Percentiles rank a stretch among this genome's conserved stretches.
phyloP scores from a whole-genome alignment of 2,888 invertebrate genomes.

The Icerya purchasi region DNA sequence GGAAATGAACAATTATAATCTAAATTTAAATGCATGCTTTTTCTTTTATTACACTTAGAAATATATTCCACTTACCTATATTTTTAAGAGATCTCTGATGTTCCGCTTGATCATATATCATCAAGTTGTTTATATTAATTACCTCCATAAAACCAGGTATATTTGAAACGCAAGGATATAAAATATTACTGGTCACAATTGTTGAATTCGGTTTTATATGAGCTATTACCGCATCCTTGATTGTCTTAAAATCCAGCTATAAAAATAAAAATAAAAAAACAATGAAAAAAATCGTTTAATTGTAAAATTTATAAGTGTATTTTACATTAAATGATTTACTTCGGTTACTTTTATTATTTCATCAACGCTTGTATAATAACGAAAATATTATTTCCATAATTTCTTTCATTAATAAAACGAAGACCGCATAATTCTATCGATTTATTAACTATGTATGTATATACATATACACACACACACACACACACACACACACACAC shows the following conservation, averaged over 20 bases:
- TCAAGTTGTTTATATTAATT: conserved; percentile 27
- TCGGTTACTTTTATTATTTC: too few relatives aligned
- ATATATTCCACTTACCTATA: conserved; percentile 25
- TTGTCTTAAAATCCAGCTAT: conserved; percentile 13
- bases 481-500: too few relatives aligned
- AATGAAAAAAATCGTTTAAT: too few relatives aligned
- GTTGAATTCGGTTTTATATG: conserved; percentile 26
- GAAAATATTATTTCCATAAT: not conserved
- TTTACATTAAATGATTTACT: too few relatives aligned
- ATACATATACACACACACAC: too few relatives aligned
- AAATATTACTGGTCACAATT: conserved; percentile 25
- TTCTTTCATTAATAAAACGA: too few relatives aligned
- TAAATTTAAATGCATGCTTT: too few relatives aligned
- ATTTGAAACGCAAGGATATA: conserved; percentile 18
- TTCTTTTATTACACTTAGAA: too few relatives aligned
- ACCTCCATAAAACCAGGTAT: conserved; percentile 22
- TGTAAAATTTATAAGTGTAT: too few relatives aligned
- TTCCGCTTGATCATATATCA: conserved; percentile 27
- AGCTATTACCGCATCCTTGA: conserved; percentile 24
- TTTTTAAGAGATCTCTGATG: conserved; percentile 26
- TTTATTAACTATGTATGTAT: too few relatives aligned
- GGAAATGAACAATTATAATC: too few relatives aligned
- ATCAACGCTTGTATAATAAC: not conserved
- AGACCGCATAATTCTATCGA: too few relatives aligned
- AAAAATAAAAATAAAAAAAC: not conserved